These are phyloP conservation scores for Hemistola chrysoprasaria DNA, from an alignment of 2,888 invertebrate genomes.

Conservation along the genomic window DNA sequence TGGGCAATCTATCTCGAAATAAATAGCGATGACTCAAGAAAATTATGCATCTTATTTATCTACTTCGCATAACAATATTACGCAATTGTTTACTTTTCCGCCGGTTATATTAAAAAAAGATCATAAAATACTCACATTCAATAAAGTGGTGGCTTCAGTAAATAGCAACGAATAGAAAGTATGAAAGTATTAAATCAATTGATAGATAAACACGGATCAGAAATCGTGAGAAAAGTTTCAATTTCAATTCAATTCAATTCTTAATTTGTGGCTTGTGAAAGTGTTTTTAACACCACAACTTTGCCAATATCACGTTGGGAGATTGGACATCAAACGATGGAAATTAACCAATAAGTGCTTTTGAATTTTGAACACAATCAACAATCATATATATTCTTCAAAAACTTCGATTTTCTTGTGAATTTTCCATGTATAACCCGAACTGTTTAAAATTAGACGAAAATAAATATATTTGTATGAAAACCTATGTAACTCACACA, in stretches of 20 bases:
- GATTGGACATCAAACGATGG: too few relatives aligned
- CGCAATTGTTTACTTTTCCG: not conserved
- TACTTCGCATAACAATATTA: not conserved
- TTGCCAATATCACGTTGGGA: too few relatives aligned
- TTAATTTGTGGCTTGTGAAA: too few relatives aligned
- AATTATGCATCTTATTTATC: slow-evolving; percentile 1
- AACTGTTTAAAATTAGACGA: not conserved
- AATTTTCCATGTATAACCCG: not conserved
- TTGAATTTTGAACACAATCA: too few relatives aligned
- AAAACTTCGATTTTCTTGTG: not conserved
- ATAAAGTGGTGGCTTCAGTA: not conserved
- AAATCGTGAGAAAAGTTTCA: too few relatives aligned
- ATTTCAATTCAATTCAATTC: too few relatives aligned
- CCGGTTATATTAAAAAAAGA: not conserved
- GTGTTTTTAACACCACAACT: too few relatives aligned
- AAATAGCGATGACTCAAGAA: slow-evolving; percentile 13
- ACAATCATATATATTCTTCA: too few relatives aligned
- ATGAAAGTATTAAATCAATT: too few relatives aligned
- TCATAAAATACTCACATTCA: not conserved
- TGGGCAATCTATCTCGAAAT: not conserved
- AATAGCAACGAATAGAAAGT: too few relatives aligned
- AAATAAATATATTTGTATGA: not conserved
- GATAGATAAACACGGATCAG: too few relatives aligned
- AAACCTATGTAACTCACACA: not conserved
- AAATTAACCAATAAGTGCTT: too few relatives aligned